A percentile compares a stretch with the other conserved stretches of the same genome.
phyloP scores from a whole-genome alignment of 2,888 invertebrate genomes.

The Icerya purchasi region DNA sequence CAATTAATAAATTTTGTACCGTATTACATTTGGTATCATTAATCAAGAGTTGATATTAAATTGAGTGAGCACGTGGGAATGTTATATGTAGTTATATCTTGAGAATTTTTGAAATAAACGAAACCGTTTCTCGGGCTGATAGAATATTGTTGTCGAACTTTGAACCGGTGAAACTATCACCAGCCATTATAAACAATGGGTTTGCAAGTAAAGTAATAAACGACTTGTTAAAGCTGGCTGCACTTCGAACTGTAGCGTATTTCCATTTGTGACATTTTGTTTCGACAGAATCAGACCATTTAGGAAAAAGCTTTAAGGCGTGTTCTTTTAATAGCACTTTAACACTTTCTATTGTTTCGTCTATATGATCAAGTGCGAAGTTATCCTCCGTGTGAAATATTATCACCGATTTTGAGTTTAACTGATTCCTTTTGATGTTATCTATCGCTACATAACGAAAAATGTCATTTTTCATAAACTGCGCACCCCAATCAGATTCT shows the following conservation, averaged over 20 bases:
- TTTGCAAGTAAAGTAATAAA: background rate
- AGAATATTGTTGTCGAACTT: conserved; percentile 11
- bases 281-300: background rate
- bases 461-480: conserved; percentile 7
- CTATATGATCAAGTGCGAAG: conserved; percentile 9
- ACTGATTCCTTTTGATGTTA: conserved; percentile 9
- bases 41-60: no score
- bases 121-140: background rate
- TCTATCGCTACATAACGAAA: conserved; percentile 14
- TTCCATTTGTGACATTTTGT: background rate
- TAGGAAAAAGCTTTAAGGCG: background rate
- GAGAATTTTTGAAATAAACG: background rate
- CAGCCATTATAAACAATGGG: conserved; percentile 11
- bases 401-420: conserved; percentile 6
- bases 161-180: conserved; percentile 13
- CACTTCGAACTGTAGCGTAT: background rate
- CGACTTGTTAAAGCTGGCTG: background rate
- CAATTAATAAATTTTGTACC: no score
- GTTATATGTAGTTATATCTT: no score
- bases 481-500: conserved; percentile 10
- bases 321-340: background rate
- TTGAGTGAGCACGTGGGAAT: no score
- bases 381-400: conserved; percentile 13
- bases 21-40: no score
- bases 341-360: background rate